Evolutionary conservation across 1,140 invertebrate genomes (phyloP).

Genomic region (Parasteatoda tepidariorum): DNA sequence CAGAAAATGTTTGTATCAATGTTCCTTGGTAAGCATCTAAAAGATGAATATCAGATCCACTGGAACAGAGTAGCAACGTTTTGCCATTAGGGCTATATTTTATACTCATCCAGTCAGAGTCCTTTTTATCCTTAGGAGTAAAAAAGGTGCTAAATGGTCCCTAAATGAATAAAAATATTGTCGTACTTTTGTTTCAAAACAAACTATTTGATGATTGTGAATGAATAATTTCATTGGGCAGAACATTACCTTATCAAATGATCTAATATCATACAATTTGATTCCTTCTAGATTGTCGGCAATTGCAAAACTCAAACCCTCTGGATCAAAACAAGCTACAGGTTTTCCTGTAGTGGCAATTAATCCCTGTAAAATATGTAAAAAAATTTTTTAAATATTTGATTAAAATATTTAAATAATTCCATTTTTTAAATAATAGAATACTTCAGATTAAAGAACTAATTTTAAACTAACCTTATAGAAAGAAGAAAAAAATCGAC

Average conservation of each 20-base stretch:
- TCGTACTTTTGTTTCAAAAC: background rate
- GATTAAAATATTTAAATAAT: background rate
- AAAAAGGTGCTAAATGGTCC: conserved; percentile 97
- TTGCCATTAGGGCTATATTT: conserved; percentile 98
- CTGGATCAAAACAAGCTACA: conserved; percentile 97
- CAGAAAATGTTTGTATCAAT: conserved; percentile 86
- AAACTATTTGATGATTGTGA: background rate
- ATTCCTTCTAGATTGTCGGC: conserved; percentile 98
- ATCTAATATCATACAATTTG: conserved; percentile 94
- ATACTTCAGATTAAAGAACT: too few species aligned
- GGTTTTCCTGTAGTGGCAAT: conserved; percentile 96
- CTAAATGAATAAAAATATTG: conserved; percentile 12
- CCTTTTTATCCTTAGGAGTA: conserved; percentile 87
- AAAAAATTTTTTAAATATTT: background rate
- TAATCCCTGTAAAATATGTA: conserved; percentile 74
- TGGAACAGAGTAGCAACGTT: conserved; percentile 95
- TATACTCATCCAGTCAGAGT: conserved; percentile 94
- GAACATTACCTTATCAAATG: conserved; percentile 85
- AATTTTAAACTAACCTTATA: too few species aligned
- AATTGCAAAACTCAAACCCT: conserved; percentile 97
- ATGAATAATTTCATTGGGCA: background rate
- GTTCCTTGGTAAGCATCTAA: conserved; percentile 97
- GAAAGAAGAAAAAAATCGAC: too few species aligned
- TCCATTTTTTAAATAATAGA: too few species aligned
- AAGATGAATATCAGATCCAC: conserved; percentile 91